phyloP scores from a whole-genome alignment of 2,888 invertebrate genomes.

The Drosophila yooni region DNA sequence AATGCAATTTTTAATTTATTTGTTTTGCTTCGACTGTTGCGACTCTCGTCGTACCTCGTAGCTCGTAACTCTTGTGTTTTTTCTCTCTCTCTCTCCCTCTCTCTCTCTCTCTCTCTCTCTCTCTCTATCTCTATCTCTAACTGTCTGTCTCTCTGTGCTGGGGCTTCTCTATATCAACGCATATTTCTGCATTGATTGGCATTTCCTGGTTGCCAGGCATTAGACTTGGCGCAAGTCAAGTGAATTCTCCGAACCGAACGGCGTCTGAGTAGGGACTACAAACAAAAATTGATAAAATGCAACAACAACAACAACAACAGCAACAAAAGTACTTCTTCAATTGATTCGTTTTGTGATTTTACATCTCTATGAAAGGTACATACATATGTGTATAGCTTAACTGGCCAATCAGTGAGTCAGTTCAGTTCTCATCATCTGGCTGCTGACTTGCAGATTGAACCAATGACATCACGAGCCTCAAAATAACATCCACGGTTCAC shows the following conservation, averaged over 20 bases:
- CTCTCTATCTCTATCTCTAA: background rate
- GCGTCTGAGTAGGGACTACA: conserved; percentile 38
- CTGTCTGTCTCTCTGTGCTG: background rate
- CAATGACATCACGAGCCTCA: conserved; percentile 67
- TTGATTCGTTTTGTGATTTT: conserved; percentile 22
- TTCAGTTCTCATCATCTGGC: conserved; percentile 56
- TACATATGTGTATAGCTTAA: conserved; percentile 6
- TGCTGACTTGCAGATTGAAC: conserved; percentile 71
- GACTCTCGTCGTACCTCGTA: conserved; percentile 16
- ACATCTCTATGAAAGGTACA: conserved; percentile 33
- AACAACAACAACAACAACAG: background rate
- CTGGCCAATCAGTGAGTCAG: conserved; percentile 65
- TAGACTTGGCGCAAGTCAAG: conserved; percentile 77
- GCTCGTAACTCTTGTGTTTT: conserved; percentile 32
- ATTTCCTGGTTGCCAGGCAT: conserved; percentile 78
- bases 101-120: background rate
- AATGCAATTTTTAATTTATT: conserved; percentile 82
- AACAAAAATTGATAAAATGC: conserved; percentile 2
- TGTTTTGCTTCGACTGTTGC: conserved; percentile 62
- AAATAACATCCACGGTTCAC: conserved; percentile 48
- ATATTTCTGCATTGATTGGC: conserved; percentile 79
- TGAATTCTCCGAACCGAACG: conserved; percentile 75
- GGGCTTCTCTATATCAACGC: conserved; percentile 66
- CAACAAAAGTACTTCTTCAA: conserved; percentile 31
- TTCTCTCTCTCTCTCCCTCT: background rate